phyloP scores from a whole-genome alignment of 2,888 invertebrate genomes.

The Rambutsinella grinnellia region DNA sequence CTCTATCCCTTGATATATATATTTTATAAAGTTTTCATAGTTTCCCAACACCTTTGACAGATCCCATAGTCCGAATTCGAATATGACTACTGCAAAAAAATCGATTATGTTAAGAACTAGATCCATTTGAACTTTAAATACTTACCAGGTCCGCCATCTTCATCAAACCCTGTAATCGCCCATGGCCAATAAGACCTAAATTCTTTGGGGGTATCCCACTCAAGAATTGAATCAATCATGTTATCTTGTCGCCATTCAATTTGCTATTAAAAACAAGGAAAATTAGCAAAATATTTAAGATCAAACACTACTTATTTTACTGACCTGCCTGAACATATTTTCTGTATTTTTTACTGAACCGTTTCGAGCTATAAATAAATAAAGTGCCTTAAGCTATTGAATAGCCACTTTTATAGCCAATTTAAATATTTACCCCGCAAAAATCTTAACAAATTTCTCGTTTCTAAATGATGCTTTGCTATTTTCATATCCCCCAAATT shows the following conservation, averaged over 20 bases:
- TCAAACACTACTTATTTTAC: no score
- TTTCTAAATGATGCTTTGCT: constrained; percentile 20
- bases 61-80: constrained; percentile 48
- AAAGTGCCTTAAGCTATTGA: neutral
- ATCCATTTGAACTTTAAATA: no score
- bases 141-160: constrained; percentile 35
- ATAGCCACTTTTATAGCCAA: no score
- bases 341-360: constrained; percentile 20
- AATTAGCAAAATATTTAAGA: no score
- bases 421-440: constrained; percentile 21
- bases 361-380: constrained; percentile 8
- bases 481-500: constrained; percentile 24
- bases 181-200: constrained; percentile 33
- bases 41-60: constrained; percentile 19
- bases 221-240: constrained; percentile 14
- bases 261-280: no score
- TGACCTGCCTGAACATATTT: constrained; percentile 26
- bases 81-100: constrained; percentile 32
- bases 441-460: constrained; percentile 32
- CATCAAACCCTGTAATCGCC: constrained; percentile 31
- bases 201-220: constrained; percentile 10
- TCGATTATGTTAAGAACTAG: no score
- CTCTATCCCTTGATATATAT: constrained; percentile 22
- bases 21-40: constrained; percentile 36
- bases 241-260: constrained; percentile 22